Base-by-base conservation (phyloP, 2,797 vertebrate genomes). In the Denticeps clupeoides region DNA sequence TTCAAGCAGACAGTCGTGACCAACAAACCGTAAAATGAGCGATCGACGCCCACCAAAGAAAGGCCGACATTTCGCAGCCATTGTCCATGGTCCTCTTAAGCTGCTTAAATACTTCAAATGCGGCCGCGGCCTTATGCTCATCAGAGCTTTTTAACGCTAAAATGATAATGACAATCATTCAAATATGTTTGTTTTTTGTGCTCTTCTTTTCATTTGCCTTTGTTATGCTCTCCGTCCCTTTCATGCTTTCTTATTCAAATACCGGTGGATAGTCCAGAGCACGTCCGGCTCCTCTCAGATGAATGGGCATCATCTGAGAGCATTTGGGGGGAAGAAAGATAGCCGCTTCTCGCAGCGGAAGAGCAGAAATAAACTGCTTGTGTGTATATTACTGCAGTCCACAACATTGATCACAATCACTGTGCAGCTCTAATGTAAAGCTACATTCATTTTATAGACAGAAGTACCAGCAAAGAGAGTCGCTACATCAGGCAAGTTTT, bases 61-160 rank as follows among this genome's bases (percentile, higher is more conserved):
- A 53, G 50, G 42, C 35, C 50, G 40, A 60, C 50, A 54, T 59
- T 59, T 56, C 35, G 44, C 41, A 15, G 33, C 43, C 19, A 47
- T 50, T 51, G 53, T 59, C 53, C 54, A 28, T 27, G 49, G 45
- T 13, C 55, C 33, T 47, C 38, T 38, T 63, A 63, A 60, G 54
- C 57, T 33, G 58, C 62, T 64, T 60, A 56, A 43, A 47, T 57
- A 56, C 57, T 57, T 56, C 54, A 60, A 53, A 56, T 53, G 59
- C 43, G 25, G 47, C 16, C 33, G 45, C 53, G 45, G 49, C 60
- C 53, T 55, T 49, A 41, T 45, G 53, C 55, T 61, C 59, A 53
- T 53, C 53, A 53, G 31, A 32, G 41, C 50, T 45, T 56, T 50
- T 47, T 29, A 53, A 53, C 46, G 51, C 41, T 27, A 28, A 53